Percentiles rank a stretch among this genome's conserved stretches.
These are phyloP conservation scores for Hydrocynus forskahlii DNA, from an alignment of 2,797 vertebrate genomes.

Conservation along the genomic window DNA sequence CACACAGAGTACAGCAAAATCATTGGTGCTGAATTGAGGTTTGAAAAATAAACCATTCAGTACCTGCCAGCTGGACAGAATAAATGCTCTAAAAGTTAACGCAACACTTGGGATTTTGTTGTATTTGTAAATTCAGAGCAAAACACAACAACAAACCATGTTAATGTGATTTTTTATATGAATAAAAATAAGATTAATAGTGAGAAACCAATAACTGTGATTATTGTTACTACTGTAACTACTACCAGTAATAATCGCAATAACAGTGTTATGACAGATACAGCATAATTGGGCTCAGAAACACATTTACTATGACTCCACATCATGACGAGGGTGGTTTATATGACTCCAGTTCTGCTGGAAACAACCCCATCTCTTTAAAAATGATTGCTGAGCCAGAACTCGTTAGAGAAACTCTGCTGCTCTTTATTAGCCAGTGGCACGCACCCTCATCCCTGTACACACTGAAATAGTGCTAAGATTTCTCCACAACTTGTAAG, in stretches of 20 bases:
- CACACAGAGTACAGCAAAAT: background rate
- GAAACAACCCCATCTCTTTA: constrained; percentile 64
- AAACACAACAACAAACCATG: background rate
- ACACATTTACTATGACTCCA: constrained; percentile 57
- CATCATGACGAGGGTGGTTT: constrained; percentile 64
- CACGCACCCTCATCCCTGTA: constrained; percentile 61
- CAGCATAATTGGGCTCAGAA: constrained; percentile 48
- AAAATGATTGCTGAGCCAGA: constrained; percentile 61
- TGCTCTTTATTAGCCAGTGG: constrained; percentile 63
- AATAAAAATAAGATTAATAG: constrained; percentile 1
- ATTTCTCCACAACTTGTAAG: constrained; percentile 44
- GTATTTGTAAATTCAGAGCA: background rate
- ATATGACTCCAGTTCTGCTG: constrained; percentile 63
- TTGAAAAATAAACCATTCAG: too few relatives aligned
- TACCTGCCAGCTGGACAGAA: background rate
- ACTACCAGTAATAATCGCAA: background rate
- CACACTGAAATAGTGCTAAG: constrained; percentile 45
- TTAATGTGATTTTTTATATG: background rate
- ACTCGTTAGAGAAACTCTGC: constrained; percentile 63
- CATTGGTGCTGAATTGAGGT: too few relatives aligned
- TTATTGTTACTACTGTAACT: background rate
- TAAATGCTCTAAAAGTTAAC: background rate
- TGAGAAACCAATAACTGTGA: background rate
- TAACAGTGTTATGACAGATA: constrained; percentile 3
- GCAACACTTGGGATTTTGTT: background rate